phyloP scores from a whole-genome alignment of 2,113 vertebrate genomes.

The Mixornis gularis region DNA sequence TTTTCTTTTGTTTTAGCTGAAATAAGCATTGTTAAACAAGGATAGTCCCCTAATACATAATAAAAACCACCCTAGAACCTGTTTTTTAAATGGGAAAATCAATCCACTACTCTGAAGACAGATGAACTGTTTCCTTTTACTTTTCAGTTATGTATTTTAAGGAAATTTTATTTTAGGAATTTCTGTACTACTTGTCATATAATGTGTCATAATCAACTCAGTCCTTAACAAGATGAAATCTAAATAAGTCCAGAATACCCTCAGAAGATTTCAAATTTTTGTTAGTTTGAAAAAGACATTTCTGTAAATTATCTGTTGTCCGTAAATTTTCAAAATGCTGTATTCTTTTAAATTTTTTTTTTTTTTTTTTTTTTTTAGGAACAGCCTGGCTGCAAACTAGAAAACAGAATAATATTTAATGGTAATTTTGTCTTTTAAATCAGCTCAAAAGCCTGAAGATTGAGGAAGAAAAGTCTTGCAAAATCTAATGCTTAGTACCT shows the following conservation, averaged over 20 bases:
- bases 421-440: not conserved
- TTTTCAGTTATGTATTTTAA: not conserved
- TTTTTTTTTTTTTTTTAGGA: not conserved
- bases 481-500: not conserved
- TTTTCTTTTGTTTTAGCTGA: not conserved
- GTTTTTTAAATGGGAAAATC: not conserved
- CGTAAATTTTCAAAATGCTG: not conserved
- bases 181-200: not conserved
- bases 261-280: not conserved
- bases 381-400: not conserved
- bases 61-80: not conserved
- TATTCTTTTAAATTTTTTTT: not conserved
- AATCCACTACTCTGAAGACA: not conserved
- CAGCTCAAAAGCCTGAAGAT: not conserved
- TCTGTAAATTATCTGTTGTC: not conserved
- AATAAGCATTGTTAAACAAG: not conserved
- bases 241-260: not conserved
- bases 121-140: not conserved
- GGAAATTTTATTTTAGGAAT: not conserved
- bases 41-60: not conserved
- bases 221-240: not conserved
- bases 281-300: not conserved
- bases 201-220: not conserved
- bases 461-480: not conserved
- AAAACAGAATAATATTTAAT: not conserved